These are phyloP conservation scores for Polyergus mexicanus DNA, from an alignment of 1,140 invertebrate species.

Conservation along the genomic window DNA sequence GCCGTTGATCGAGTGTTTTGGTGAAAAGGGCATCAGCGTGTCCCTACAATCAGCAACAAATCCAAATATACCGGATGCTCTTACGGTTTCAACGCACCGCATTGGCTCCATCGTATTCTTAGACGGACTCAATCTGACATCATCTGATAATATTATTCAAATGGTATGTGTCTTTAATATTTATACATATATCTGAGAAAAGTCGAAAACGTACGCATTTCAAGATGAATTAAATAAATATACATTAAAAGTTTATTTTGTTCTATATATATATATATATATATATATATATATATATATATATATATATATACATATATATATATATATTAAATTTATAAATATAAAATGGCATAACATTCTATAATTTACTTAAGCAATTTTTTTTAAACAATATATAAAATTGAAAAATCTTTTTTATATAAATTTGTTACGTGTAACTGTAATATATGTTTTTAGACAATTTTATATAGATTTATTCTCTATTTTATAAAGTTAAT, in stretches of 20 bases:
- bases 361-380: too few species aligned
- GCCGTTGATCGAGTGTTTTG: slow-evolving; percentile 77
- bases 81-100: slow-evolving; percentile 77
- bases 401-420: background rate
- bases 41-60: slow-evolving; percentile 76
- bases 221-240: slow-evolving; percentile 9
- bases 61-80: slow-evolving; percentile 76
- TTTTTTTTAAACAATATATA: too few species aligned
- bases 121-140: slow-evolving; percentile 79
- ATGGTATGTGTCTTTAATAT: slow-evolving; percentile 70
- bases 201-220: background rate
- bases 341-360: too few species aligned
- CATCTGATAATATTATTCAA: slow-evolving; percentile 77
- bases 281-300: too few species aligned
- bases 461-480: background rate
- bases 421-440: background rate
- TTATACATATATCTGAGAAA: background rate
- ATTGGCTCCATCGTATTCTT: slow-evolving; percentile 79
- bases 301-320: too few species aligned
- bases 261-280: background rate
- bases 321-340: background rate
- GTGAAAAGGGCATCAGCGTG: slow-evolving; percentile 75
- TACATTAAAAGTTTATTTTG: background rate
- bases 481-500: background rate
- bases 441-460: background rate